Evolutionary conservation across 2,113 vertebrate species (phyloP).

Genomic region (Ciconia stormi): DNA sequence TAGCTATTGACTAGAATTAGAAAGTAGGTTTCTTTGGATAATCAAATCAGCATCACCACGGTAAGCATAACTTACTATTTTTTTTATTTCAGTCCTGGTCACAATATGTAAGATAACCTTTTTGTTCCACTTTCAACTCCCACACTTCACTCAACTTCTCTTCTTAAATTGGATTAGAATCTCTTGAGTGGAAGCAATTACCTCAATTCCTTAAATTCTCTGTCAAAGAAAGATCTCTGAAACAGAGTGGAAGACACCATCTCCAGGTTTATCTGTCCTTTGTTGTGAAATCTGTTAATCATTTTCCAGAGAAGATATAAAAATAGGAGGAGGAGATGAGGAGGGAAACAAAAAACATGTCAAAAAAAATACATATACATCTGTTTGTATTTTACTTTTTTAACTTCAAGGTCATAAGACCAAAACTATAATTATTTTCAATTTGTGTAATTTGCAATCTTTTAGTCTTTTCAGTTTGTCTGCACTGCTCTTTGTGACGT

Average conservation of each 20-base stretch:
- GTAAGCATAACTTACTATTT: background rate
- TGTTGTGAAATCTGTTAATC: background rate
- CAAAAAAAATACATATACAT: background rate
- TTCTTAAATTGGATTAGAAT: constrained; percentile 23
- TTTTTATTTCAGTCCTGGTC: background rate
- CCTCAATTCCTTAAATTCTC: constrained; percentile 9
- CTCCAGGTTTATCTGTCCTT: background rate
- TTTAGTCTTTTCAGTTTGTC: background rate
- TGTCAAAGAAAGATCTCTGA: background rate
- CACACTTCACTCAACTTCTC: background rate
- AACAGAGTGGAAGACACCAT: background rate
- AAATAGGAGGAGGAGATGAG: background rate
- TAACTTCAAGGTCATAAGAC: background rate
- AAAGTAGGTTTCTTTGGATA: background rate
- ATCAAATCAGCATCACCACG: background rate
- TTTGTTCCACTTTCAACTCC: constrained; percentile 1
- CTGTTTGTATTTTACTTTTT: background rate
- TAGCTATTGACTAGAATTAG: background rate
- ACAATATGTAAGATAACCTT: background rate
- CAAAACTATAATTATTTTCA: background rate
- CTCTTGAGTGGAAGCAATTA: constrained; percentile 19
- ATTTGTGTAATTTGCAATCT: background rate
- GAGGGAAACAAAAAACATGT: background rate
- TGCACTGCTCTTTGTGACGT: background rate
- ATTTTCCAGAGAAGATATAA: background rate